These are phyloP conservation scores for Ginglymostoma cirratum DNA, from an alignment of 2,113 vertebrate species.

Conservation along the genomic window DNA sequence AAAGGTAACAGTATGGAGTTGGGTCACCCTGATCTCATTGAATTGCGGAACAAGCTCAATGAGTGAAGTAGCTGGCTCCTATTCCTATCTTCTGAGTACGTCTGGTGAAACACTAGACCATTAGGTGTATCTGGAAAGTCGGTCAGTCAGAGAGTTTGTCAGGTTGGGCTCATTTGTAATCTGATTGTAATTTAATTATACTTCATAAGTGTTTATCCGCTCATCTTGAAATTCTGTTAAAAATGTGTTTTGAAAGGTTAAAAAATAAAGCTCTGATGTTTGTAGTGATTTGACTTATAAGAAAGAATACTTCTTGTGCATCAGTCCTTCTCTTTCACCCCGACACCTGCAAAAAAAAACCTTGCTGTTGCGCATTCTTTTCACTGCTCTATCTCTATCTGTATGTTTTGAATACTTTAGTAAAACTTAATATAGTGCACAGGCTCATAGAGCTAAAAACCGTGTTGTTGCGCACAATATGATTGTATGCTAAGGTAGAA, in stretches of 20 bases:
- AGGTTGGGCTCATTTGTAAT: not conserved
- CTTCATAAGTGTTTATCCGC: not conserved
- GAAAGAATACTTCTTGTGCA: not conserved
- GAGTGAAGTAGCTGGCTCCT: not conserved
- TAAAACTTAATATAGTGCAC: not conserved
- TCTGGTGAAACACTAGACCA: not conserved
- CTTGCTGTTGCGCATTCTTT: not conserved
- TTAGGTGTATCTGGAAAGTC: not conserved
- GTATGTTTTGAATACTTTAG: not conserved
- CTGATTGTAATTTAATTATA: not conserved
- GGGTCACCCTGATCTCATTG: too few species aligned
- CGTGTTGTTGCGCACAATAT: not conserved
- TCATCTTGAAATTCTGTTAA: not conserved
- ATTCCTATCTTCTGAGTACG: not conserved
- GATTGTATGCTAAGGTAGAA: not conserved
- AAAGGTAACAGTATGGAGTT: not conserved
- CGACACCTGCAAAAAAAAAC: not conserved
- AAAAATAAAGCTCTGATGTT: not conserved
- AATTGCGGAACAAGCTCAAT: too few species aligned
- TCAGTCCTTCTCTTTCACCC: not conserved
- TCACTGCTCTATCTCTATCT: not conserved
- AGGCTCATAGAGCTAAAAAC: not conserved
- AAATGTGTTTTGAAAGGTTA: not conserved
- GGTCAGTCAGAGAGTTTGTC: not conserved
- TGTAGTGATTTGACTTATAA: not conserved